A percentile compares a stretch with the other conserved stretches of the same genome.
Conservation (phyloP, 2,888 invertebrate genomes). For the Ectemnius cavifrons region DNA sequence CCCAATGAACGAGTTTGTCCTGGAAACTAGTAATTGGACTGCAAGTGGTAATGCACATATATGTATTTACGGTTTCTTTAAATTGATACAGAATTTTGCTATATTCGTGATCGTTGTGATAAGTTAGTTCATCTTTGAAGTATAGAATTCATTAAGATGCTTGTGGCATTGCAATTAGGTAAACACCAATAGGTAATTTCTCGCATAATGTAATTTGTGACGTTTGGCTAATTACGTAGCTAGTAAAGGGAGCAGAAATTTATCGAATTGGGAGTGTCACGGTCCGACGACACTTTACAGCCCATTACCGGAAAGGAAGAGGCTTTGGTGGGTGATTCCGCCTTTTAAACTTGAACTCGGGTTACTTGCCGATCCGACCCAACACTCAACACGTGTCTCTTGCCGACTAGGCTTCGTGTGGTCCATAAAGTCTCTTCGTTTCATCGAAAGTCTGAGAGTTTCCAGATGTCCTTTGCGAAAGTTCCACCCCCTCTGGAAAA, state of each 20-base stretch:
- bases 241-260: neutral
- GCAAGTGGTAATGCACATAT: too few relatives aligned
- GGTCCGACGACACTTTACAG: neutral
- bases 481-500: neutral
- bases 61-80: too few relatives aligned
- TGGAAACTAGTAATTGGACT: too few relatives aligned
- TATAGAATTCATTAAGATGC: too few relatives aligned
- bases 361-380: neutral
- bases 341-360: neutral
- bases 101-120: too few relatives aligned
- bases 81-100: too few relatives aligned
- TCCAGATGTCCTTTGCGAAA: slow-evolving; percentile 1
- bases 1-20: too few relatives aligned
- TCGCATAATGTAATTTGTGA: neutral
- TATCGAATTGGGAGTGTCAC: neutral
- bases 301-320: slow-evolving; percentile 3
- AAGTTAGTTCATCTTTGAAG: too few relatives aligned
- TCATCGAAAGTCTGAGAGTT: neutral
- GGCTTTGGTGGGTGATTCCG: neutral
- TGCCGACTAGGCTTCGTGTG: neutral
- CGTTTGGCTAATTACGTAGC: neutral
- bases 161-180: too few relatives aligned
- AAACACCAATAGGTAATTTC: too few relatives aligned
- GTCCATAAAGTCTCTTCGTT: neutral
- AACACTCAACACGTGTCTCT: slow-evolving; percentile 1